Conservation (phyloP, 2,113 vertebrate species). For the Neodontobutis hainanensis region DNA sequence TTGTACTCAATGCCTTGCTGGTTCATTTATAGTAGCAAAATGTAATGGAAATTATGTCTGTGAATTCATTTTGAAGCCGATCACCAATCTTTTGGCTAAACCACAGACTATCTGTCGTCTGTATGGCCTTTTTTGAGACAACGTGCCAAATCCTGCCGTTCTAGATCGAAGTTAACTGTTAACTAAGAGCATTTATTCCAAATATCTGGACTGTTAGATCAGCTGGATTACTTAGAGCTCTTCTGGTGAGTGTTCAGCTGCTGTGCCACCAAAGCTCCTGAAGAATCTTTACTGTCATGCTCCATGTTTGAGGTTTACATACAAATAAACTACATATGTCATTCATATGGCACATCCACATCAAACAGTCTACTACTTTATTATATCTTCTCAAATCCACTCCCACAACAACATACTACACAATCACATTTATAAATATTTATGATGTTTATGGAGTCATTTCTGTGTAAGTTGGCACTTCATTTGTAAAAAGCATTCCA, state of each 20-base stretch:
- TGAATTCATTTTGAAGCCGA: not conserved
- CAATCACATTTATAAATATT: too few species aligned
- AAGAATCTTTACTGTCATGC: slow-evolving; percentile 14
- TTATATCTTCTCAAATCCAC: too few species aligned
- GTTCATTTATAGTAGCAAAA: not conserved
- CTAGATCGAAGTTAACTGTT: slow-evolving; percentile 33
- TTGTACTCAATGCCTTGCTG: not conserved
- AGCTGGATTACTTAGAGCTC: slow-evolving; percentile 60
- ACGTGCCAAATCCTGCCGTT: slow-evolving; percentile 21
- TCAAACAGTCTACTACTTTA: not conserved
- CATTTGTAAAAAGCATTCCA: too few species aligned
- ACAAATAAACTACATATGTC: too few species aligned
- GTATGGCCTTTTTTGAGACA: slow-evolving; percentile 18
- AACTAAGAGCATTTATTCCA: slow-evolving; percentile 31
- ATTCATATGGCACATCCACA: slow-evolving; percentile 14
- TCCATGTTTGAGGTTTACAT: too few species aligned
- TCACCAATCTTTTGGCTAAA: not conserved
- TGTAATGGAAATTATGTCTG: not conserved
- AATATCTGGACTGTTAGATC: slow-evolving; percentile 57
- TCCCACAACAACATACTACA: too few species aligned
- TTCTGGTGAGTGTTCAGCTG: slow-evolving; percentile 34
- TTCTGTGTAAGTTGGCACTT: too few species aligned
- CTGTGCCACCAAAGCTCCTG: slow-evolving; percentile 39
- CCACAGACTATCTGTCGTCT: slow-evolving; percentile 7
- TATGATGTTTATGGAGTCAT: too few species aligned